Conservation (phyloP, 1,140 invertebrate genomes). For the Drosophila takahashii region DNA sequence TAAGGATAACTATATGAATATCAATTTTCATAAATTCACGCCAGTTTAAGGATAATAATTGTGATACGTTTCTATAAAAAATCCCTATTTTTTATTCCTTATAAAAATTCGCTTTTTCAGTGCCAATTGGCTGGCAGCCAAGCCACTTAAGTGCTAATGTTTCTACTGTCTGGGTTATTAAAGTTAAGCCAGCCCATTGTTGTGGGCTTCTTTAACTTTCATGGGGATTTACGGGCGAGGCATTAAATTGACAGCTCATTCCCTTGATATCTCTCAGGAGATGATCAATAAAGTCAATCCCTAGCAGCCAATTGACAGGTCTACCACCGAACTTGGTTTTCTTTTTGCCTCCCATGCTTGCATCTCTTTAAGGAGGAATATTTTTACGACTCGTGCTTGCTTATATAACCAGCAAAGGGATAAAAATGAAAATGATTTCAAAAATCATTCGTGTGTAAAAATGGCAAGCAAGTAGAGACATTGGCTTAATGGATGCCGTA, state of each 20-base stretch:
- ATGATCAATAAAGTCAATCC: slow-evolving; percentile 75
- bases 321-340: slow-evolving; percentile 8
- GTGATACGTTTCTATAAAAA: slow-evolving; percentile 10
- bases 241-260: slow-evolving; percentile 64
- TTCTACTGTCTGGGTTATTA: slow-evolving; percentile 37
- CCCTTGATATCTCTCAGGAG: slow-evolving; percentile 34
- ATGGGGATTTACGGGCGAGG: slow-evolving; percentile 40
- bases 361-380: slow-evolving; percentile 6
- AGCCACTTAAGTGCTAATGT: slow-evolving; percentile 37
- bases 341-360: not conserved
- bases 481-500: slow-evolving; percentile 44
- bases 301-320: slow-evolving; percentile 59
- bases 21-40: not conserved
- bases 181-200: slow-evolving; percentile 56
- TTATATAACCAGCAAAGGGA: slow-evolving; percentile 23
- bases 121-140: slow-evolving; percentile 22
- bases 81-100: not conserved
- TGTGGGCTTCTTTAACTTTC: slow-evolving; percentile 40
- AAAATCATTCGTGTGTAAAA: slow-evolving; percentile 67
- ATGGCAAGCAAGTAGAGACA: slow-evolving; percentile 45
- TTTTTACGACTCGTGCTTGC: slow-evolving; percentile 26
- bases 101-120: slow-evolving; percentile 29
- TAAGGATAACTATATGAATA: not conserved
- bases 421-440: slow-evolving; percentile 45
- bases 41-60: not conserved